These are phyloP conservation scores for Pseudorectes ferrugineus DNA, from an alignment of 2,113 vertebrate species.

Conservation along the genomic window DNA sequence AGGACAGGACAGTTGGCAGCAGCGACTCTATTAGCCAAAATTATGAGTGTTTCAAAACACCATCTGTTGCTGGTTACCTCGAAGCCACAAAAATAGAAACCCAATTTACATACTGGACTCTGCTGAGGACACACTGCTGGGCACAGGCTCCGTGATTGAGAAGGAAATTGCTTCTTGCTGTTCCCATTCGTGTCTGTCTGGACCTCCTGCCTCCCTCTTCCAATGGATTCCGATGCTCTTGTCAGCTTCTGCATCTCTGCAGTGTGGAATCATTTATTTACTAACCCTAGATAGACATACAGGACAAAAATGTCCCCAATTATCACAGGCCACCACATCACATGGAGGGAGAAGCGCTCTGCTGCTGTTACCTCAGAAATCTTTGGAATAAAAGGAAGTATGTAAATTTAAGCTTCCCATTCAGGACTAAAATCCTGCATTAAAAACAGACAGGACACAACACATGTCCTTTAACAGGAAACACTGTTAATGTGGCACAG, in stretches of 20 bases:
- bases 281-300: neutral
- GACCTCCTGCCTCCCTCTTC: neutral
- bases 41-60: constrained; percentile 48
- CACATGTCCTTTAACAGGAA: neutral
- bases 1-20: constrained; percentile 47
- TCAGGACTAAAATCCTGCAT: neutral
- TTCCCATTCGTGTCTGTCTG: neutral
- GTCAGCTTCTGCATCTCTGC: neutral
- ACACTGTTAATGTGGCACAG: neutral
- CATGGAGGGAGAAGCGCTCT: neutral
- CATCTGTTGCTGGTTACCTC: constrained; percentile 64
- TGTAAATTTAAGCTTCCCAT: neutral
- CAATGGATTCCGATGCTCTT: neutral
- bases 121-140: neutral
- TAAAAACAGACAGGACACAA: neutral
- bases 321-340: neutral
- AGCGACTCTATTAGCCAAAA: constrained; percentile 44
- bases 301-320: neutral
- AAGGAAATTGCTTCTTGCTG: neutral
- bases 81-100: constrained; percentile 36
- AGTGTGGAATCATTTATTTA: neutral
- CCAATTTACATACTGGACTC: neutral
- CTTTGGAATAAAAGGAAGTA: neutral
- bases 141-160: neutral
- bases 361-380: neutral